Conservation (phyloP, 2,888 invertebrate species). For the Melieria omissa region DNA sequence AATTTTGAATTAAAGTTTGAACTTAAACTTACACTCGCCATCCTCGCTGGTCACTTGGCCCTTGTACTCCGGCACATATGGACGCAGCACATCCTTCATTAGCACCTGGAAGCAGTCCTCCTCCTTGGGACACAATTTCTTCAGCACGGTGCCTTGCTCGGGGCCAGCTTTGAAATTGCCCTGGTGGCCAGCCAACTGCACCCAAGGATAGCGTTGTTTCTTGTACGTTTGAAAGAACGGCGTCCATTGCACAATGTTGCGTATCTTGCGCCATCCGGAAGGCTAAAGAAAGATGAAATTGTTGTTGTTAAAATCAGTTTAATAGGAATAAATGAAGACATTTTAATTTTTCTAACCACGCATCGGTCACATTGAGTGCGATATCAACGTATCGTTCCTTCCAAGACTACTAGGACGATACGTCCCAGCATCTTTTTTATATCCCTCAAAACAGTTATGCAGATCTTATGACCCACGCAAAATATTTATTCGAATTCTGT, state of each 20-base stretch:
- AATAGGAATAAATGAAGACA: no score
- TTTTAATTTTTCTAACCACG: no score
- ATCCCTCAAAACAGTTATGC: no score
- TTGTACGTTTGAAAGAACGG: conserved; percentile 98
- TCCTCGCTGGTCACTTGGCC: conserved; percentile 85
- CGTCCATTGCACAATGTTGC: conserved; percentile 95
- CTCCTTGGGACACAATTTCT: conserved; percentile 91
- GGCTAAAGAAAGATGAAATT: conserved; percentile 69
- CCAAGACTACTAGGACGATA: no score
- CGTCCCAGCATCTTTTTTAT: no score
- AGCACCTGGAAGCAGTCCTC: conserved; percentile 83
- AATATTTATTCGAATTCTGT: no score
- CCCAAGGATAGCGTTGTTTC: conserved; percentile 95
- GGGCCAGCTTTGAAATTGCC: conserved; percentile 95
- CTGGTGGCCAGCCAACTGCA: conserved; percentile 94
- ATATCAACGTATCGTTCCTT: no score
- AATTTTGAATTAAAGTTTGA: conserved; percentile 58
- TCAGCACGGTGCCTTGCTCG: conserved; percentile 92
- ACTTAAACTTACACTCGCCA: conserved; percentile 74
- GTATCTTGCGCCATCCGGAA: conserved; percentile 92
- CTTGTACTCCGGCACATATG: conserved; percentile 93
- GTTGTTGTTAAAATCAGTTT: no score
- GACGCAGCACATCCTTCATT: conserved; percentile 88
- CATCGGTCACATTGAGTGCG: no score
- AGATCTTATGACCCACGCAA: no score